These are phyloP conservation scores for Lobophora halterata DNA, from an alignment of 2,888 invertebrate species.

Conservation along the genomic window DNA sequence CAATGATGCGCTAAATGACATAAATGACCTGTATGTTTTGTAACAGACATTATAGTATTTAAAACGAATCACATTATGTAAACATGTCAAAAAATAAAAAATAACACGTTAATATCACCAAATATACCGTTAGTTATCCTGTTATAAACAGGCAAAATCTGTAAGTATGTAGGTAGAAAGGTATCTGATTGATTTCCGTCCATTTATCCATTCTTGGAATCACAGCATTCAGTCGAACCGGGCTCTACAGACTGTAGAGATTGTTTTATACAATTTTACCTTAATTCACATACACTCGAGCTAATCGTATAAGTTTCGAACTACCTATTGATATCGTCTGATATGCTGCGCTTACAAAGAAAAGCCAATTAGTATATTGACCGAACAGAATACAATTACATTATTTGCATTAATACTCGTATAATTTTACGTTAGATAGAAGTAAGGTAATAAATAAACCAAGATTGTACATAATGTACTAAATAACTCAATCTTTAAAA, in stretches of 20 bases:
- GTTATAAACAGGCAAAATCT: no score
- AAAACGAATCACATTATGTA: no score
- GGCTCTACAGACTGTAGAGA: no score
- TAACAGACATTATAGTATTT: no score
- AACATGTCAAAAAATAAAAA: no score
- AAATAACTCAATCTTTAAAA: slow-evolving; percentile 31
- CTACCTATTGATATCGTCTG: slow-evolving; percentile 14
- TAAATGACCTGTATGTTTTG: no score
- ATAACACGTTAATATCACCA: no score
- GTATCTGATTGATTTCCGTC: neutral
- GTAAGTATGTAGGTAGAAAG: neutral
- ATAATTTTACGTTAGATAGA: no score
- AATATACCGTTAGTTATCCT: no score
- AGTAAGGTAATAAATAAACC: slow-evolving; percentile 21
- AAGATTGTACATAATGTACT: slow-evolving; percentile 23
- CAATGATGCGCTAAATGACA: no score
- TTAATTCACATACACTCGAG: slow-evolving; percentile 13
- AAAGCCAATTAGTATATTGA: slow-evolving; percentile 27
- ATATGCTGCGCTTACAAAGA: slow-evolving; percentile 18
- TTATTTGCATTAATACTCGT: no score
- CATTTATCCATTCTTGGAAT: slow-evolving; percentile 2
- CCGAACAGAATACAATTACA: no score
- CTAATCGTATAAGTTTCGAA: slow-evolving; percentile 19
- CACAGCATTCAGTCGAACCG: neutral
- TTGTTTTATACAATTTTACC: slow-evolving; percentile 6